A percentile compares a stretch with the other conserved stretches of the same genome.
These are phyloP conservation scores for Promerops cafer DNA, from an alignment of 2,113 vertebrate species.

Conservation along the genomic window DNA sequence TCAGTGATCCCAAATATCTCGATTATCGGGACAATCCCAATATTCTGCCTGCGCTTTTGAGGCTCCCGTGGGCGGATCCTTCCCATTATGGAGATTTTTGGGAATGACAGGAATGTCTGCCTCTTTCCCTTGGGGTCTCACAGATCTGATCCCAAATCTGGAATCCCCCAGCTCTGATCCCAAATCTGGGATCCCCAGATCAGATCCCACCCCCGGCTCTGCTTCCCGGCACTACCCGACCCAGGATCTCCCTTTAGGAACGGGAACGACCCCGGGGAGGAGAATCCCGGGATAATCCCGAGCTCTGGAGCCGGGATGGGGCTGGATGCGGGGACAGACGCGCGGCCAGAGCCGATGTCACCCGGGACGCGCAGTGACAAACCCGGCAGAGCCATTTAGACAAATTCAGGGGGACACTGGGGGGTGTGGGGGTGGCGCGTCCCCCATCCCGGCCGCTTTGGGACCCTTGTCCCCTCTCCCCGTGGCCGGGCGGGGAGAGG, in stretches of 20 bases:
- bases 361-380: neutral
- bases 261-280: neutral
- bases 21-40: accelerated
- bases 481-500: neutral
- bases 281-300: neutral
- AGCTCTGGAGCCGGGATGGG: neutral
- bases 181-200: accelerated
- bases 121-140: neutral
- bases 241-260: neutral
- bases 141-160: neutral
- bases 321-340: neutral
- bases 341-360: neutral
- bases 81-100: neutral
- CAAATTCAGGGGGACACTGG: accelerated
- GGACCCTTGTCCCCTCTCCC: neutral
- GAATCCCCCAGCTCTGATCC: accelerated
- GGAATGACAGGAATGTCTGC: accelerated
- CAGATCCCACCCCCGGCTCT: neutral
- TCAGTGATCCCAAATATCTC: accelerated
- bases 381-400: neutral
- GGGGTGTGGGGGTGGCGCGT: neutral
- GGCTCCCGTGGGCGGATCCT: accelerated
- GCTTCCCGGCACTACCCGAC: neutral
- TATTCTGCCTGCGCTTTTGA: accelerated
- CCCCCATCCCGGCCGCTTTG: neutral